A percentile compares a stretch with the other conserved stretches of the same genome.
These are phyloP conservation scores for Formicarius rufipectus DNA, from an alignment of 2,113 vertebrate species.

Conservation along the genomic window DNA sequence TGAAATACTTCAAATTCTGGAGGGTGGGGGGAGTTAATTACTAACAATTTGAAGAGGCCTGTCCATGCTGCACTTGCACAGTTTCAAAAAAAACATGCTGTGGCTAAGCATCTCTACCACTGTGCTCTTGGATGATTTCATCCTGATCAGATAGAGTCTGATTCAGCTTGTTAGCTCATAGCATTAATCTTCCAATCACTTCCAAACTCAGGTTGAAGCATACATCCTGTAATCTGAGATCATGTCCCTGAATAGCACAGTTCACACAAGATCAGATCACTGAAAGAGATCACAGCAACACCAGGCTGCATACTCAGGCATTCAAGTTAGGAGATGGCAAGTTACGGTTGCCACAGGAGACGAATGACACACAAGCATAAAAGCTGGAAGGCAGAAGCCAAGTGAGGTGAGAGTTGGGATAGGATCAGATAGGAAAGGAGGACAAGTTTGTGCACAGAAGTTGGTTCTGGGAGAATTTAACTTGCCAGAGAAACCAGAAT, in stretches of 20 bases:
- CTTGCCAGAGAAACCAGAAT: slow-evolving; percentile 1
- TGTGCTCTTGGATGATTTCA: not conserved
- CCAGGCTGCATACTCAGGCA: slow-evolving; percentile 32
- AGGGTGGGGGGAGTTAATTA: not conserved
- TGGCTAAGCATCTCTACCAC: slow-evolving; percentile 12
- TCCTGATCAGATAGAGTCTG: not conserved
- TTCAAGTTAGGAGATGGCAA: not conserved
- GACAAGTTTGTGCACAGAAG: not conserved
- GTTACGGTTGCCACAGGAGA: not conserved
- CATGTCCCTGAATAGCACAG: not conserved
- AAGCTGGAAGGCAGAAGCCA: slow-evolving; percentile 21
- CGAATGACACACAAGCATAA: not conserved
- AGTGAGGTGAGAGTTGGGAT: not conserved
- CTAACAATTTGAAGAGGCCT: not conserved
- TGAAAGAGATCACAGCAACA: not conserved
- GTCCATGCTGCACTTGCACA: not conserved
- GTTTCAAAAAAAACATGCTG: slow-evolving; percentile 11
- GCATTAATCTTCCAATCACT: not conserved
- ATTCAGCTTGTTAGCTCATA: slow-evolving; percentile 27
- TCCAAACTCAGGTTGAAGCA: not conserved
- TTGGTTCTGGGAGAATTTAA: not conserved
- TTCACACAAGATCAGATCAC: not conserved
- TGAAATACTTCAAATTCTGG: not conserved
- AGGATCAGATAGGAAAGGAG: slow-evolving; percentile 7
- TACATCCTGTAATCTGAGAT: not conserved